These are phyloP conservation scores for Gymnarchus niloticus DNA, from an alignment of 2,113 vertebrate genomes.

Conservation along the genomic window DNA sequence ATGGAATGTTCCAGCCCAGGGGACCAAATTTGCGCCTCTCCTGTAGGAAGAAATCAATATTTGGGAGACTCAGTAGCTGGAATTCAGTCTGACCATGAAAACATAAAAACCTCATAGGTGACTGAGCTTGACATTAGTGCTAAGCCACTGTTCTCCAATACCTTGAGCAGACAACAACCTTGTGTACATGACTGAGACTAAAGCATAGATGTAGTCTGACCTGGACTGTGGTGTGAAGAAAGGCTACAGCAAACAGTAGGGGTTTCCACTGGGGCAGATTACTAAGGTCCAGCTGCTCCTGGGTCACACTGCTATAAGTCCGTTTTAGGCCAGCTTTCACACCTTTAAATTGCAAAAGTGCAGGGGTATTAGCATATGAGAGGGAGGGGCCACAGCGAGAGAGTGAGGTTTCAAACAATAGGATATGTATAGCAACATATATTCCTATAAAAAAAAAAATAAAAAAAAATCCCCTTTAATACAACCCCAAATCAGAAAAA, in stretches of 20 bases:
- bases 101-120: not conserved
- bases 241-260: constrained; percentile 70
- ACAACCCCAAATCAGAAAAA: too few relatives aligned
- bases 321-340: constrained; percentile 75
- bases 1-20: constrained; percentile 79
- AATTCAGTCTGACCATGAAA: not conserved
- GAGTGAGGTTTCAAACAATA: too few relatives aligned
- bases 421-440: too few relatives aligned
- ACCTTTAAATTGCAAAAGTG: constrained; percentile 45
- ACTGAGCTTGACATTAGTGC: not conserved
- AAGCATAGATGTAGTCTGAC: constrained; percentile 22
- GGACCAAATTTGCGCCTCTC: constrained; percentile 77
- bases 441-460: too few relatives aligned
- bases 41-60: constrained; percentile 41
- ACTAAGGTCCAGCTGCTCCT: constrained; percentile 70
- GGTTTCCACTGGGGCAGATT: constrained; percentile 74
- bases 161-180: too few relatives aligned
- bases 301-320: constrained; percentile 67
- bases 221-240: constrained; percentile 77
- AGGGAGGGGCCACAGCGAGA: not conserved
- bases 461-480: too few relatives aligned
- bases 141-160: not conserved
- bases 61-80: not conserved
- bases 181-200: not conserved
- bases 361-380: not conserved